These are phyloP conservation scores for Psammodynastes pulverulentus DNA, from an alignment of 2,113 vertebrate species.

Conservation along the genomic window DNA sequence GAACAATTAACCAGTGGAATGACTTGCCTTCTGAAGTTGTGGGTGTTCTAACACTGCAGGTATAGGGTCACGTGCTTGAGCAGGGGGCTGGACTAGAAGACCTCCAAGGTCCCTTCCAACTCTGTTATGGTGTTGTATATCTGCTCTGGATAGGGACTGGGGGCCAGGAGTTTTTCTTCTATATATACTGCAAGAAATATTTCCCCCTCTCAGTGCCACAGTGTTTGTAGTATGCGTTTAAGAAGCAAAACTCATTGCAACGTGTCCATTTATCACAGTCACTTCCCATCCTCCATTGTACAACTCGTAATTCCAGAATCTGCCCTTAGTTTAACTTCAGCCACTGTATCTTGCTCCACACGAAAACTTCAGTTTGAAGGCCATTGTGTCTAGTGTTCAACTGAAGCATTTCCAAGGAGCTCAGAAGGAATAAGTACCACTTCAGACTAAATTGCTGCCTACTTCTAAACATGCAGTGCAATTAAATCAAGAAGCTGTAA, in stretches of 20 bases:
- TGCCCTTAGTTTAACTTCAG: background rate
- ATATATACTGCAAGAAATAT: background rate
- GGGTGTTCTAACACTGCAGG: background rate
- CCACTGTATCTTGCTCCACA: background rate
- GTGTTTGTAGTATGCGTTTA: background rate
- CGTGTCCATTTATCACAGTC: background rate
- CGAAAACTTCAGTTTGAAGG: slow-evolving; percentile 38
- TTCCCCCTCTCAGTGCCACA: background rate
- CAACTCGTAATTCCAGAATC: background rate
- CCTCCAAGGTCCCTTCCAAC: background rate
- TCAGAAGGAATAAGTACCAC: slow-evolving; percentile 66
- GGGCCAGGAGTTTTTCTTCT: background rate
- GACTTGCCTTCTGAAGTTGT: background rate
- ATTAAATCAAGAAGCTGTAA: slow-evolving; percentile 68
- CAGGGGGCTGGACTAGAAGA: background rate
- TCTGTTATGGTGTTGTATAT: background rate
- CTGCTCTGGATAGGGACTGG: background rate
- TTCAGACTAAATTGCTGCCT: slow-evolving; percentile 72
- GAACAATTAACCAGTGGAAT: background rate
- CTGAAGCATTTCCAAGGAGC: slow-evolving; percentile 53
- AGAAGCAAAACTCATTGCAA: background rate
- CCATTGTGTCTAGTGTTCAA: slow-evolving; percentile 42
- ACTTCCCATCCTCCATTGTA: background rate
- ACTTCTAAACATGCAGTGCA: slow-evolving; percentile 68
- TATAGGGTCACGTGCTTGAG: too few species aligned